These are phyloP conservation scores for Ophion ventricosus DNA, from an alignment of 2,888 invertebrate genomes.

Conservation along the genomic window DNA sequence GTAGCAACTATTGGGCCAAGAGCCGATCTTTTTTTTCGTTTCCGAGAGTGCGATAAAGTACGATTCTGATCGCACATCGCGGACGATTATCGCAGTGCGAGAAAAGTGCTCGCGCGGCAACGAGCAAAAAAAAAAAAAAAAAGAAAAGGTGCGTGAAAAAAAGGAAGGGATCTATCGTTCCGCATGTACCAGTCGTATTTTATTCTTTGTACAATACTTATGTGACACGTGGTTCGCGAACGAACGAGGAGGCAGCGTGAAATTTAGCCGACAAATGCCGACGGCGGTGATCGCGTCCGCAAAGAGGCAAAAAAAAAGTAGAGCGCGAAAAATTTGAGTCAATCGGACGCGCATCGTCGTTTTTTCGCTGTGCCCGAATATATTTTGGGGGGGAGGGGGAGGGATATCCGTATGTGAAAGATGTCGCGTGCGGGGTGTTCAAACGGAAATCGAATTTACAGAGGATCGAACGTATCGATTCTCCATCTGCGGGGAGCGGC, in stretches of 20 bases:
- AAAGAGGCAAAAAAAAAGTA: neutral
- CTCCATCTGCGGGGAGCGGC: slow-evolving; percentile 85
- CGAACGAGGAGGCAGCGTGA: slow-evolving; percentile 4
- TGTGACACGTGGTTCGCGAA: slow-evolving; percentile 59
- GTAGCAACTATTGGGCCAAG: too few relatives aligned
- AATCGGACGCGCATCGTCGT: neutral
- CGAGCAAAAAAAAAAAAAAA: too few relatives aligned
- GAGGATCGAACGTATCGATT: slow-evolving; percentile 85
- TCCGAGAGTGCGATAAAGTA: too few relatives aligned
- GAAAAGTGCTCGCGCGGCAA: too few relatives aligned
- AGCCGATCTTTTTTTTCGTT: too few relatives aligned
- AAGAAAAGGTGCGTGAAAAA: too few relatives aligned
- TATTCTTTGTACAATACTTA: slow-evolving; percentile 48
- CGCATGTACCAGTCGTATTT: slow-evolving; percentile 5
- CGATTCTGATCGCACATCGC: too few relatives aligned
- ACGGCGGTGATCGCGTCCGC: neutral
- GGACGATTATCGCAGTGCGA: too few relatives aligned
- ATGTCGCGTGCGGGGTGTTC: neutral
- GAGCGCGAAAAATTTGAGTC: neutral
- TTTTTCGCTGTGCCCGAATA: too few relatives aligned
- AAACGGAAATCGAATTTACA: slow-evolving; percentile 73
- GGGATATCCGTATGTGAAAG: too few relatives aligned
- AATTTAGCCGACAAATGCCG: slow-evolving; percentile 12
- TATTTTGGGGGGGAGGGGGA: too few relatives aligned
- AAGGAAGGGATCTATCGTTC: slow-evolving; percentile 25